Evolutionary conservation across 2,797 vertebrate genomes (phyloP).

Genomic region (Microctenopoma stevenorrisi): DNA sequence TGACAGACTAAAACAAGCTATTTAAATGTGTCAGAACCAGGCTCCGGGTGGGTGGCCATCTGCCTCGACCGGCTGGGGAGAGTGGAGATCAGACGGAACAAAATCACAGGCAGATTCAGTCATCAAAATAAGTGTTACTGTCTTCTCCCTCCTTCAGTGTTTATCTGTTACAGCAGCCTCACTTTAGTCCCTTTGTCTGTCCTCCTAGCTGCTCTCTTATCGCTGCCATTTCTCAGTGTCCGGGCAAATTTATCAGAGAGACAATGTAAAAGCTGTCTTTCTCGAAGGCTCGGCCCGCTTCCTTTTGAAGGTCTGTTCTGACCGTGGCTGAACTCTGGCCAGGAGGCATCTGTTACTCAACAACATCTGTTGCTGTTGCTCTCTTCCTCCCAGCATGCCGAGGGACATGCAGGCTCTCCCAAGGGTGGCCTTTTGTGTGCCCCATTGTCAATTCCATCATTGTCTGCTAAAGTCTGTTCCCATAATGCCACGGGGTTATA

Average conservation of each 20-base stretch:
- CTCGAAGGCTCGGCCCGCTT: slow-evolving; percentile 29
- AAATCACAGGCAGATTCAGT: no score
- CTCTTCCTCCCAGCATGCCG: slow-evolving; percentile 81
- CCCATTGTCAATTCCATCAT: slow-evolving; percentile 82
- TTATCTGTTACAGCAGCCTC: background rate
- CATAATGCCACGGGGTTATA: slow-evolving; percentile 73
- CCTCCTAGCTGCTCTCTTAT: slow-evolving; percentile 11
- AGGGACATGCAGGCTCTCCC: slow-evolving; percentile 80
- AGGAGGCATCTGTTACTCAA: slow-evolving; percentile 84
- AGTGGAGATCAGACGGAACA: no score
- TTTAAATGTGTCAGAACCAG: background rate
- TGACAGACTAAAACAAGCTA: background rate
- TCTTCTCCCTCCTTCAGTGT: background rate
- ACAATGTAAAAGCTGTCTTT: slow-evolving; percentile 43
- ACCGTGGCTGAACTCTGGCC: slow-evolving; percentile 76
- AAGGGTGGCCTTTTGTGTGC: slow-evolving; percentile 82
- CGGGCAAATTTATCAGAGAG: slow-evolving; percentile 23
- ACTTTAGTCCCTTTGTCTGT: slow-evolving; percentile 27
- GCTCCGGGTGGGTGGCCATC: no score
- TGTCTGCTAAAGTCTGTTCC: slow-evolving; percentile 80
- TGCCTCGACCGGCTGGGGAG: no score
- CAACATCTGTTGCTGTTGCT: slow-evolving; percentile 85
- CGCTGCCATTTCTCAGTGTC: slow-evolving; percentile 21
- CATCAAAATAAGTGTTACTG: no score
- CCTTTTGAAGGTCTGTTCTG: slow-evolving; percentile 76